Evolutionary conservation across 2,888 invertebrate genomes (phyloP).

Genomic region (Callinectes sapidus): DNA sequence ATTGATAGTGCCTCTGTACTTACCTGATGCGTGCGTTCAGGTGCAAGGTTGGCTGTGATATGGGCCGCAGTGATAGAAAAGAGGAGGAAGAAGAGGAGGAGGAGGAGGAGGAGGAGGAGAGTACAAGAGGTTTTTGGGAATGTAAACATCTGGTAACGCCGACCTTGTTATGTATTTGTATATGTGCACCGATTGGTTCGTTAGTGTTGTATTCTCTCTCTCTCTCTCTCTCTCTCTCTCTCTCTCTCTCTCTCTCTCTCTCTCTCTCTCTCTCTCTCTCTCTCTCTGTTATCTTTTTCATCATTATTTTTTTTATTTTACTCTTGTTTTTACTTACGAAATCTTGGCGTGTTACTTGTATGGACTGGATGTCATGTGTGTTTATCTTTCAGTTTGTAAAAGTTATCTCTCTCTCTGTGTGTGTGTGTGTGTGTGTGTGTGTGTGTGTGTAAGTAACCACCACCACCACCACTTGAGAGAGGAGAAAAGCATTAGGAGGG

Average conservation of each 20-base stretch:
- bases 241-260: constrained; percentile 1
- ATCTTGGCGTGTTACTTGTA: too few relatives aligned
- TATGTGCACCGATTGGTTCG: neutral
- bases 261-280: constrained; percentile 1
- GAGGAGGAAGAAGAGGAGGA: neutral
- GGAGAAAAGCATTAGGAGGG: too few relatives aligned
- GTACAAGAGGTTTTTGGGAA: too few relatives aligned
- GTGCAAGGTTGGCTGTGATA: neutral
- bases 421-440: too few relatives aligned
- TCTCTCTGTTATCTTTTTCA: neutral
- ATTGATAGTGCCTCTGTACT: too few relatives aligned
- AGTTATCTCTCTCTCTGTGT: too few relatives aligned
- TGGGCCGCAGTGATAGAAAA: neutral
- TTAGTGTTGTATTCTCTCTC: neutral
- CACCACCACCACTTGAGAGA: too few relatives aligned
- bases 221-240: constrained; percentile 1
- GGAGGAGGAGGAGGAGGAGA: neutral
- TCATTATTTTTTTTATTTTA: neutral
- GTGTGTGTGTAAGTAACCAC: too few relatives aligned
- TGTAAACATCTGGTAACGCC: too few relatives aligned
- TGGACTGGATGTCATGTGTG: too few relatives aligned
- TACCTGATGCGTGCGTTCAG: neutral
- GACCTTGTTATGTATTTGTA: neutral
- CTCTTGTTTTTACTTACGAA: too few relatives aligned
- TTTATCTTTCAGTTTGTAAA: too few relatives aligned